Evolutionary conservation across 1,140 invertebrate species (phyloP).

Genomic region (Camponotus vicinus): DNA sequence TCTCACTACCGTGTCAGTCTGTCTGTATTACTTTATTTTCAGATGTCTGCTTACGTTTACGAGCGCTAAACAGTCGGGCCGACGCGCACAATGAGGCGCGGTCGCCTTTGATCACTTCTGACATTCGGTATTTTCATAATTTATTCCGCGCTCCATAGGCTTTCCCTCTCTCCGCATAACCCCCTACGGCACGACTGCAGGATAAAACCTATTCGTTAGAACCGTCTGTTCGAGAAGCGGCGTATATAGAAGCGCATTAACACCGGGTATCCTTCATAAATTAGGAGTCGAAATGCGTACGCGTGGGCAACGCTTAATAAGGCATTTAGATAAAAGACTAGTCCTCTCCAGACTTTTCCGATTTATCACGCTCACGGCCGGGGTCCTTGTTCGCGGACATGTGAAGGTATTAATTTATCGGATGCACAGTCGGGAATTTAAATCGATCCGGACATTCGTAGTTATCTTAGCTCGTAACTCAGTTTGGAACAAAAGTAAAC

Average conservation of each 20-base stretch:
- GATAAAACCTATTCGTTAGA: constrained; percentile 72
- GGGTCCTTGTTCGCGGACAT: constrained; percentile 52
- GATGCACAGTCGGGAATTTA: constrained; percentile 6
- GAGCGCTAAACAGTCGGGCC: constrained; percentile 70
- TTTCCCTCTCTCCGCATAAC: constrained; percentile 20
- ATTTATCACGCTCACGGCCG: constrained; percentile 69
- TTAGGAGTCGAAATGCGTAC: constrained; percentile 70
- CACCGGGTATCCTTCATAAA: constrained; percentile 73
- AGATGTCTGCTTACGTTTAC: constrained; percentile 63
- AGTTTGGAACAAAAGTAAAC: neutral
- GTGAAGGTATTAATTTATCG: constrained; percentile 60
- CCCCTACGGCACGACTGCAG: constrained; percentile 10
- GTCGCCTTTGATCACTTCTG: constrained; percentile 81
- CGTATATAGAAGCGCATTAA: constrained; percentile 69
- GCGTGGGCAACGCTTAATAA: constrained; percentile 75
- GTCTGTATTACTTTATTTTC: constrained; percentile 70
- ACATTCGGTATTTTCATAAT: constrained; percentile 81
- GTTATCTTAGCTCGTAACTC: neutral
- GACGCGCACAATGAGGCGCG: constrained; percentile 77
- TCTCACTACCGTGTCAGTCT: constrained; percentile 62
- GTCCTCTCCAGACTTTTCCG: constrained; percentile 53
- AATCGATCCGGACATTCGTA: constrained; percentile 6
- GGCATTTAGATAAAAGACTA: constrained; percentile 71
- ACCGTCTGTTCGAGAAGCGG: constrained; percentile 52
- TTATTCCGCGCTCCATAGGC: constrained; percentile 75